phyloP scores from a whole-genome alignment of 92 coral and sea anemone species.

The Porites lobata region DNA sequence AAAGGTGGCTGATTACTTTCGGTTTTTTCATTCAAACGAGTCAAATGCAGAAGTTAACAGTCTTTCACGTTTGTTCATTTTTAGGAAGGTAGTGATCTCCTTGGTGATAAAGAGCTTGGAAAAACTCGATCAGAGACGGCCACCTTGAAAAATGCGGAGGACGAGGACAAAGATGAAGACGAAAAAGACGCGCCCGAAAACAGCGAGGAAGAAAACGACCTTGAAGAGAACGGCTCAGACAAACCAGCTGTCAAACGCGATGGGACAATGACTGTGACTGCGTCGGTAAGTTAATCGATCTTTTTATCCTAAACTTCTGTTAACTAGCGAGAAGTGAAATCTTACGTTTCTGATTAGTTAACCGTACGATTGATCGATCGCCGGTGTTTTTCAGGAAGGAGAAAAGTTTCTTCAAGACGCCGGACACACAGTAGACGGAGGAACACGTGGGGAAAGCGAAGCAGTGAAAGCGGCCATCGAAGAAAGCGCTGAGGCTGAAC shows the following conservation, averaged over 20 bases:
- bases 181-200: constrained; percentile 39
- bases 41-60: constrained; percentile 15
- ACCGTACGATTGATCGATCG: background rate
- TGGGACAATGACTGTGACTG: constrained; percentile 89
- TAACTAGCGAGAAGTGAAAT: background rate
- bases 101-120: constrained; percentile 93
- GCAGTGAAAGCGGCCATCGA: constrained; percentile 85
- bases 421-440: constrained; percentile 86
- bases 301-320: background rate
- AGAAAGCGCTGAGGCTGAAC: constrained; percentile 82
- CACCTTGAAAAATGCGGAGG: constrained; percentile 73
- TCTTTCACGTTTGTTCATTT: constrained; percentile 25
- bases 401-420: constrained; percentile 83
- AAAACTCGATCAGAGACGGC: constrained; percentile 96
- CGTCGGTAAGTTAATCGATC: constrained; percentile 71
- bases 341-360: too few relatives aligned
- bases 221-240: constrained; percentile 60
- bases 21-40: constrained; percentile 23
- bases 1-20: constrained; percentile 16
- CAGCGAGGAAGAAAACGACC: constrained; percentile 51
- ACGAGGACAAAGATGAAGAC: constrained; percentile 57
- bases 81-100: constrained; percentile 94
- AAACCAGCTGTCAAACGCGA: constrained; percentile 87
- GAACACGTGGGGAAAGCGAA: constrained; percentile 94
- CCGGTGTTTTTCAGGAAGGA: constrained; percentile 82